Evolutionary conservation across 1,140 invertebrate genomes (phyloP).

Genomic region (Lepeophtheirus salmonis): DNA sequence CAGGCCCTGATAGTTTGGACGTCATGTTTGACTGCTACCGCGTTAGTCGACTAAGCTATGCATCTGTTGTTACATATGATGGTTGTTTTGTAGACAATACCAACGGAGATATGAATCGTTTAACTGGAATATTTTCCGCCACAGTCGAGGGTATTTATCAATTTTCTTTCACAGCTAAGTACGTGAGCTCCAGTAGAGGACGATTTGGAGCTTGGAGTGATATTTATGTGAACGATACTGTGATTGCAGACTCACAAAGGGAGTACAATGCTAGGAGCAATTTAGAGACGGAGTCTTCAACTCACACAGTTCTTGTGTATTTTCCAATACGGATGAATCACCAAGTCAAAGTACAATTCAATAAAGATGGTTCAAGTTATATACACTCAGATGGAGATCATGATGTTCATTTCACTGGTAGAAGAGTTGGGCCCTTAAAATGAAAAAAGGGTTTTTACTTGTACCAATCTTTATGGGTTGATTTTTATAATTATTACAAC

Average conservation of each 20-base stretch:
- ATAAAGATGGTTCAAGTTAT: conserved; percentile 11
- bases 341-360: conserved; percentile 15
- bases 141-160: conserved; percentile 6
- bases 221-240: conserved; percentile 13
- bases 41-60: background rate
- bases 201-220: conserved; percentile 12
- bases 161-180: conserved; percentile 13
- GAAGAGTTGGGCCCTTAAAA: background rate
- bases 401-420: conserved; percentile 15
- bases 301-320: conserved; percentile 3
- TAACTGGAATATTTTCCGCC: conserved; percentile 8
- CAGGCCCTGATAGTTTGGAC: background rate
- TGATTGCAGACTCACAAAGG: conserved; percentile 12
- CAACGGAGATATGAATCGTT: background rate
- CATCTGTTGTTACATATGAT: conserved; percentile 8
- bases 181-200: conserved; percentile 8
- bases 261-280: conserved; percentile 7
- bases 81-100: conserved; percentile 15
- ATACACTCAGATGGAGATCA: conserved; percentile 13
- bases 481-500: too few species aligned
- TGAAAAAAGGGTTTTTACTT: too few species aligned
- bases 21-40: conserved; percentile 14
- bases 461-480: too few species aligned
- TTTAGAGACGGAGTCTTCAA: conserved; percentile 1
- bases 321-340: background rate